Evolutionary conservation across 2,797 vertebrate species (phyloP), one percentile per base, ranked within the genome.

Genomic region (Arctocebus calabarensis): DNA sequence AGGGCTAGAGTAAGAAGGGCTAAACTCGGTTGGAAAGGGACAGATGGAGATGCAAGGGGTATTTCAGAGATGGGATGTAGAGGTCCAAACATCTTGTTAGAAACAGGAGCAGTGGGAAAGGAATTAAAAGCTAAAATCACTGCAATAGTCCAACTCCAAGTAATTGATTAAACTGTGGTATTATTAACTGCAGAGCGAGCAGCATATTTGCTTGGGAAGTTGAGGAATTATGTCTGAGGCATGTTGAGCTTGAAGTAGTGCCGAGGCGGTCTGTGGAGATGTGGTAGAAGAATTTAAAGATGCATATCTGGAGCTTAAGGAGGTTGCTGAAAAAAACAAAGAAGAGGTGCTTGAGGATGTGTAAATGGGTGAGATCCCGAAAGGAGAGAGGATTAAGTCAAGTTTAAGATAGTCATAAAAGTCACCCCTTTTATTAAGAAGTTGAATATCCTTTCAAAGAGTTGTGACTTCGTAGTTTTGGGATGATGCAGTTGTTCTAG

Each of bases 181-280:
- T 82, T 22, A 77, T 43, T 90, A 90, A 79, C 43, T 25, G 37
- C 22, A 87, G 78, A 75, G 43, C 55, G 37, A 92, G 27, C 29
- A 87, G 12, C 52, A 85, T 55, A 93, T 93, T 93, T 91, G 45
- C n/a, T 91, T 85, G 74, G 48, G 37, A 91, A 91, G 32, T 88
- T 71, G 57, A 79, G 27, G 43, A 87, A 32, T 85, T 86, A 75
- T 57, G 3, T 74, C 20, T 81, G 59, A 16, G 17, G 43, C 32
- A 85, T 57, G 40, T 20, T 91, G 73, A 91, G 32, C 55, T 96
- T 71, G 34, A 84, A 79, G 25, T 45, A 8, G 68, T 62, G 19
- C 43, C 75, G 59, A 52, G 75, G 86, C 3, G 52, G 75, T 71
- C 23, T 71, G 48, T 84, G 59, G 27, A 88, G 70, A 75, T 75